These are phyloP conservation scores for Pangasius sanitwongsei DNA, from an alignment of 2,797 vertebrate genomes.

Conservation along the genomic window DNA sequence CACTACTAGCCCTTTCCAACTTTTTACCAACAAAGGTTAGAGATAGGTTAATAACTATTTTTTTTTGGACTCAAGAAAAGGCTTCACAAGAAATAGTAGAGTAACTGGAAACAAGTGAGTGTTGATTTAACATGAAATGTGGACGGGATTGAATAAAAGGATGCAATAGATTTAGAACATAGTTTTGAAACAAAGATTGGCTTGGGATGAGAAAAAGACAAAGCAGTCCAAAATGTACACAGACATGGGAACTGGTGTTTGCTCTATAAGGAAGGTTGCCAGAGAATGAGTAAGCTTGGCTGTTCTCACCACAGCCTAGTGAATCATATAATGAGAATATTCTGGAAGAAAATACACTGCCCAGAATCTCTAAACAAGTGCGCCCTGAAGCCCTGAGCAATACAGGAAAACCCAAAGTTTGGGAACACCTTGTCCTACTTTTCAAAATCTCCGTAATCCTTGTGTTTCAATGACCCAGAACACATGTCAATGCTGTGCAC, in stretches of 20 bases:
- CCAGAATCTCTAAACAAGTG: background rate
- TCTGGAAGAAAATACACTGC: background rate
- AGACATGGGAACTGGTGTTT: constrained; percentile 21
- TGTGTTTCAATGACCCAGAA: background rate
- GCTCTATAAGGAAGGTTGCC: constrained; percentile 30
- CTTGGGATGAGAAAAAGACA: constrained; percentile 2
- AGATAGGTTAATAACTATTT: background rate
- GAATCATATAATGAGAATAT: constrained; percentile 25
- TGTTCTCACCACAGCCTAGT: background rate
- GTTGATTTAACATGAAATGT: background rate
- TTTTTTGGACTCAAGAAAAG: background rate
- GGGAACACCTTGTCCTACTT: constrained; percentile 11
- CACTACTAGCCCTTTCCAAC: background rate
- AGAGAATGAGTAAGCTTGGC: constrained; percentile 38
- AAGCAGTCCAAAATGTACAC: constrained; percentile 11
- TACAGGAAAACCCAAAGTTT: background rate
- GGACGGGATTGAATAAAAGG: background rate
- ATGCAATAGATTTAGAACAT: background rate
- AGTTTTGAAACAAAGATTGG: constrained; percentile 12
- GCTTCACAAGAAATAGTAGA: background rate
- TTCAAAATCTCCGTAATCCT: background rate
- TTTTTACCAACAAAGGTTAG: background rate
- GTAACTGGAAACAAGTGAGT: background rate
- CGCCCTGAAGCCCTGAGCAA: background rate
- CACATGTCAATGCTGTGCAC: background rate